These are phyloP conservation scores for Solenodon paradoxus DNA, from an alignment of 2,113 vertebrate genomes.

Conservation along the genomic window DNA sequence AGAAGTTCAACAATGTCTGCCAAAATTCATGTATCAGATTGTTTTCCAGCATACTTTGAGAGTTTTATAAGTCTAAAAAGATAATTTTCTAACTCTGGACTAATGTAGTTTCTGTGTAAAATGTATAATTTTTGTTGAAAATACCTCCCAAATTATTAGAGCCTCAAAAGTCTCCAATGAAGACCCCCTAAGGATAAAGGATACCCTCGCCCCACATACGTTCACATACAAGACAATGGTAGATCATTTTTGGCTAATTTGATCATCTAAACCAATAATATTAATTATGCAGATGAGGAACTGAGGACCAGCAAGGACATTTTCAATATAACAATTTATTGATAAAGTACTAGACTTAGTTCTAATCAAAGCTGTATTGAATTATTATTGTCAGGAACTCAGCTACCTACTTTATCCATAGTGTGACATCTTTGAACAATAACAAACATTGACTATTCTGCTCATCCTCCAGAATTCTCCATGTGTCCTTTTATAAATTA, in stretches of 20 bases:
- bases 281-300: neutral
- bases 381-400: neutral
- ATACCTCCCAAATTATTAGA: neutral
- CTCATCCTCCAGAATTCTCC: neutral
- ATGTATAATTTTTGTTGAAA: neutral
- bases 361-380: neutral
- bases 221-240: neutral
- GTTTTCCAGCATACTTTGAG: neutral
- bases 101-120: neutral
- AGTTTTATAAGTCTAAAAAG: neutral
- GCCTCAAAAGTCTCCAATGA: neutral
- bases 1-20: neutral
- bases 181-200: neutral
- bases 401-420: neutral
- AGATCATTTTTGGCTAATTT: neutral
- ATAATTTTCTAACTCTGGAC: neutral
- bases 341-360: neutral
- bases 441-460: neutral
- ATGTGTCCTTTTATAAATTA: conserved; percentile 11
- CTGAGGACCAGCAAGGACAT: neutral
- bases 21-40: neutral
- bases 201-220: neutral
- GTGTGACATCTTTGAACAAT: neutral
- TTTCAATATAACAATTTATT: neutral
- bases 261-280: neutral